Evolutionary conservation across 2,888 invertebrate species (phyloP).

Genomic region (Mesopsocus fuscifrons): DNA sequence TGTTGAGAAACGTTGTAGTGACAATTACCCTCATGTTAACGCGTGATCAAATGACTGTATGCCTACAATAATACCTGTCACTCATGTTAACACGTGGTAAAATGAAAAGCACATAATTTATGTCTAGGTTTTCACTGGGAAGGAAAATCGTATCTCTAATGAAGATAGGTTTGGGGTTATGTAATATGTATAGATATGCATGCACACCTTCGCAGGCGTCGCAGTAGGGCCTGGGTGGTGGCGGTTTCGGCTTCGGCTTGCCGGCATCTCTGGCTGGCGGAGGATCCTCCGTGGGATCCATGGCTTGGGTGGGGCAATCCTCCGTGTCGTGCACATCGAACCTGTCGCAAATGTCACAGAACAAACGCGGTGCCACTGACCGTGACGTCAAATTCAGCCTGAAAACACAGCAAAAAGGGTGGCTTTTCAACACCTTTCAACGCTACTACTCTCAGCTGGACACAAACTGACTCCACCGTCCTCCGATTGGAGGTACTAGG

Average conservation of each 20-base stretch:
- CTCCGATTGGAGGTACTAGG: too few species aligned
- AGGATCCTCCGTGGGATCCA: conserved; percentile 31
- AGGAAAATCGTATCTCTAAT: too few species aligned
- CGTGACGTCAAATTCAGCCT: conserved; percentile 14
- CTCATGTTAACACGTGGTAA: not conserved
- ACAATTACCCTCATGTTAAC: too few species aligned
- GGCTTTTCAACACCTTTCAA: conserved; percentile 30
- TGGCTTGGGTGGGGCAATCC: conserved; percentile 78
- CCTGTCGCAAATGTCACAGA: conserved; percentile 94
- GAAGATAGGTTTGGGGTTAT: too few species aligned
- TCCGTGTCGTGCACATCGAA: conserved; percentile 96
- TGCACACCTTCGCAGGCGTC: conserved; percentile 72
- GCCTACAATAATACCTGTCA: not conserved
- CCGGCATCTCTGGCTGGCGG: conserved; percentile 24
- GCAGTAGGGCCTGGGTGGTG: conserved; percentile 56
- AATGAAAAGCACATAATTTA: not conserved
- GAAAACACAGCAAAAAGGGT: conserved; percentile 17
- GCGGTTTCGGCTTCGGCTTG: conserved; percentile 21
- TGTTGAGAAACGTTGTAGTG: conserved; percentile 18
- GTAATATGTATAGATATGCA: too few species aligned
- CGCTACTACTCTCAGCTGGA: too few species aligned
- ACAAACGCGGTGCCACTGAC: conserved; percentile 50
- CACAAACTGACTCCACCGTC: too few species aligned
- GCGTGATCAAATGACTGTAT: not conserved
- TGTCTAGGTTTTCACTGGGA: too few species aligned